Conservation (phyloP, 2,113 vertebrate genomes). For the Rhombomys opimus region DNA sequence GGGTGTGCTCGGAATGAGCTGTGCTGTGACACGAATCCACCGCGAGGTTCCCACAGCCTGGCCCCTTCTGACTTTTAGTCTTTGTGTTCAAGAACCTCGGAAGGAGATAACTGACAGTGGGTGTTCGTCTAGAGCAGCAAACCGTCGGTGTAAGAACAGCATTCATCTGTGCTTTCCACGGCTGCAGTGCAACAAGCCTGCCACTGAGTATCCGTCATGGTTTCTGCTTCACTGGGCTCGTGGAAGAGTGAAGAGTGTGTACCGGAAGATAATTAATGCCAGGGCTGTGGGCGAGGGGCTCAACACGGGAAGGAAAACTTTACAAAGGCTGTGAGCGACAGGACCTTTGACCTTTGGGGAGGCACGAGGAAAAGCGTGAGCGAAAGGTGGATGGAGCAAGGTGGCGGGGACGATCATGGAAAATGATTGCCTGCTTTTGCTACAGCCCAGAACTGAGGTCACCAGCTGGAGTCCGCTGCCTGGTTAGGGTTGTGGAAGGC, state of each 20-base stretch:
- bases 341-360: not conserved
- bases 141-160: not conserved
- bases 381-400: not conserved
- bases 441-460: not conserved
- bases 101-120: not conserved
- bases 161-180: not conserved
- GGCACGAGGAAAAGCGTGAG: not conserved
- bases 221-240: not conserved
- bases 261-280: not conserved
- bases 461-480: not conserved
- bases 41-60: not conserved
- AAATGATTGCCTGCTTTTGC: not conserved
- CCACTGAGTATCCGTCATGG: not conserved
- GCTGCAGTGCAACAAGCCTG: not conserved
- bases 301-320: not conserved
- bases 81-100: constrained; percentile 17
- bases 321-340: not conserved
- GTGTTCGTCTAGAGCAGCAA: not conserved
- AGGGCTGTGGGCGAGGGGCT: not conserved
- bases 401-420: no score
- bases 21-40: not conserved
- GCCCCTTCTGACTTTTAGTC: not conserved
- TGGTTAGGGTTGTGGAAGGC: not conserved
- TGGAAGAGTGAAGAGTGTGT: not conserved
- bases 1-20: not conserved